phyloP scores from a whole-genome alignment of 37 sponge, comb jelly and placozoan species.

The Trichoplax adhaerens region DNA sequence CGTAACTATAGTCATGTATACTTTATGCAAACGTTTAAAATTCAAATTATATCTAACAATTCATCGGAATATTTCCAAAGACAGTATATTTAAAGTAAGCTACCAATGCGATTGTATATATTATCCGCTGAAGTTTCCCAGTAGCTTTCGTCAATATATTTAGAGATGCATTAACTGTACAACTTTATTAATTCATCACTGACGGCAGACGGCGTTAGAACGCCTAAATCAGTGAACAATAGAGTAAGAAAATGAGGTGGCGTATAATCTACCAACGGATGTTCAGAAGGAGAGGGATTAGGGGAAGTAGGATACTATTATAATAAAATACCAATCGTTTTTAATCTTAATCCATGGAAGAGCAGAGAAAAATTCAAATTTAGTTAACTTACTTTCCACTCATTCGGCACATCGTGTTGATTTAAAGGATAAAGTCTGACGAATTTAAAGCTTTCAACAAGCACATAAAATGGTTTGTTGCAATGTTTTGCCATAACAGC shows the following conservation, averaged over 20 bases:
- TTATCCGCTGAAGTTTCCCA: no score
- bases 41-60: no score
- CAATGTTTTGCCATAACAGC: constrained; percentile 91
- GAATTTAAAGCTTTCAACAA: constrained; percentile 96
- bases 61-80: no score
- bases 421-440: constrained; percentile 79
- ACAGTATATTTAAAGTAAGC: no score
- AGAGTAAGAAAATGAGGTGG: constrained; percentile 90
- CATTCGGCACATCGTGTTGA: constrained; percentile 72
- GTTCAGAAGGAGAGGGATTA: constrained; percentile 9
- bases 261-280: constrained; percentile 87
- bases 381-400: constrained; percentile 40
- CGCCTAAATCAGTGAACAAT: constrained; percentile 93
- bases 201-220: constrained; percentile 96
- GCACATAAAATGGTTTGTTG: constrained; percentile 95
- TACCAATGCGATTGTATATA: no score
- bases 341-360: background rate
- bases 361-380: background rate
- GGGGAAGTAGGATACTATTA: constrained; percentile 4
- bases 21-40: no score
- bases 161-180: constrained; percentile 31
- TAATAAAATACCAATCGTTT: background rate
- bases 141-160: no score
- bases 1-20: no score
- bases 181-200: constrained; percentile 97